Conservation (phyloP, 2,797 vertebrate genomes). For the Chaetophractus vellerosus region DNA sequence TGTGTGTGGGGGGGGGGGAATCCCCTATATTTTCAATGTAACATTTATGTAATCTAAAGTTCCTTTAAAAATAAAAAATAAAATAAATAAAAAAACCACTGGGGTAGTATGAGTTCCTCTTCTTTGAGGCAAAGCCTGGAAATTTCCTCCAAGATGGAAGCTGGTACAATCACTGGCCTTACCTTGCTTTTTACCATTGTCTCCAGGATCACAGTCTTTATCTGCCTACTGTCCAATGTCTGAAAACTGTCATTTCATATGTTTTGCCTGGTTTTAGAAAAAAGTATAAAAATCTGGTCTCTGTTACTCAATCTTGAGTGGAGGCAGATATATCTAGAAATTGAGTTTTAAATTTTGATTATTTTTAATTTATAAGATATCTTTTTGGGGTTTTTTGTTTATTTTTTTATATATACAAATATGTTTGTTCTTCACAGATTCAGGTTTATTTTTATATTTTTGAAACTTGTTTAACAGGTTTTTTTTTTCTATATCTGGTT, state of each 20-base stretch:
- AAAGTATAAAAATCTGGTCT: background rate
- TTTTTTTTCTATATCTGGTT: background rate
- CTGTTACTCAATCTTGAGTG: background rate
- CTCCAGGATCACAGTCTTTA: background rate
- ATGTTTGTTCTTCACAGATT: background rate
- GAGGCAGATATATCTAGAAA: background rate
- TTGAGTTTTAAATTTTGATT: constrained; percentile 28
- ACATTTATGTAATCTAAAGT: no score
- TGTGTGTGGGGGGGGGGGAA: no score
- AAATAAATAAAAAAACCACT: no score
- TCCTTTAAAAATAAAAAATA: no score
- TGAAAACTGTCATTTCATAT: background rate
- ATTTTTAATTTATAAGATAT: background rate
- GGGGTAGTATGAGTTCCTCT: background rate
- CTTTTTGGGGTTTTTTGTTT: background rate
- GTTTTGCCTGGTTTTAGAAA: background rate
- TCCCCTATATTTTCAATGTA: no score
- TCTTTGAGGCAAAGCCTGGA: background rate
- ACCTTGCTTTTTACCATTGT: background rate
- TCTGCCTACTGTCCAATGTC: background rate
- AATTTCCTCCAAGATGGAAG: background rate
- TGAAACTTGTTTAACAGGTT: background rate
- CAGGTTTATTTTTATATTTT: background rate
- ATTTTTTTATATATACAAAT: background rate
- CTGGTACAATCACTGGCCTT: no score